Conservation (phyloP, 2,888 invertebrate species). For the Mystacides longicornis region DNA sequence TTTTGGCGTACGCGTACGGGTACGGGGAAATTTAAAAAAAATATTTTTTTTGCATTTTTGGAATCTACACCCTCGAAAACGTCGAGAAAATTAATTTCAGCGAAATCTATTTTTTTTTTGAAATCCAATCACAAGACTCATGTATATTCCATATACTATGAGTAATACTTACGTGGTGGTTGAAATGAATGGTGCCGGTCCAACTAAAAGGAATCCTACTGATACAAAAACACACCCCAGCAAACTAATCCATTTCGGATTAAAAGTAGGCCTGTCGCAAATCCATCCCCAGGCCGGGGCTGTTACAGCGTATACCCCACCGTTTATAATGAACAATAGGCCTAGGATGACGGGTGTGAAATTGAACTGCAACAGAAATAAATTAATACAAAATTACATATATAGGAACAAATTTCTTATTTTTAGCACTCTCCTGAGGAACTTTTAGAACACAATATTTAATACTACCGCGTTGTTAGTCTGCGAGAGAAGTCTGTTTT, state of each 20-base stretch:
- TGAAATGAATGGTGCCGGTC: constrained; percentile 73
- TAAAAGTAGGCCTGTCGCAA: constrained; percentile 58
- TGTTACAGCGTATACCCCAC: constrained; percentile 69
- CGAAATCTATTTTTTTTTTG: too few species aligned
- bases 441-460: too few species aligned
- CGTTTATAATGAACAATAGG: constrained; percentile 77
- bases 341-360: constrained; percentile 65
- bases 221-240: constrained; percentile 60
- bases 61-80: not conserved
- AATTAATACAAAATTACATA: not conserved
- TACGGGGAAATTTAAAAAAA: too few species aligned
- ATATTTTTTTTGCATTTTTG: not conserved
- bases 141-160: too few species aligned
- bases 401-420: too few species aligned
- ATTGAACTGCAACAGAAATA: constrained; percentile 44
- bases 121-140: too few species aligned
- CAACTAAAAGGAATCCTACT: constrained; percentile 64
- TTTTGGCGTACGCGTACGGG: too few species aligned
- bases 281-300: constrained; percentile 77
- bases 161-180: constrained; percentile 46
- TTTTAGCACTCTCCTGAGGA: too few species aligned
- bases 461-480: too few species aligned
- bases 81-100: too few species aligned
- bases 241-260: constrained; percentile 62
- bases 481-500: too few species aligned